Evolutionary conservation across 2,797 vertebrate genomes (phyloP).

Genomic region (Dallia pectoralis): DNA sequence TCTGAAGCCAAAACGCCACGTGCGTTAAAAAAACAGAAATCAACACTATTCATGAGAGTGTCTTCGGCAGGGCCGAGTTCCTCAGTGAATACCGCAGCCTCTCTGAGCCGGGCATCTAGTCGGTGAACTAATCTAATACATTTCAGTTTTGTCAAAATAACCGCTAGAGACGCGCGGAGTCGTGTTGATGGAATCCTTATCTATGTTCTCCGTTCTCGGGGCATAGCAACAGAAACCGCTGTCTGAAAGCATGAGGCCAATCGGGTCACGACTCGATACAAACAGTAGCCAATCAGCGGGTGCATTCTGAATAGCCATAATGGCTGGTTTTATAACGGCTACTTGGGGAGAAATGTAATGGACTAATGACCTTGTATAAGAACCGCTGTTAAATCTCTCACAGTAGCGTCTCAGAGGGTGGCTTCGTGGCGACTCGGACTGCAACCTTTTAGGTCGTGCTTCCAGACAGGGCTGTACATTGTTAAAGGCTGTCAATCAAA

Average conservation of each 20-base stretch:
- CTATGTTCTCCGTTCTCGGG: neutral
- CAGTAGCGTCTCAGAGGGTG: neutral
- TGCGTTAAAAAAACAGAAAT: too few relatives aligned
- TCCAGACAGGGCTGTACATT: neutral
- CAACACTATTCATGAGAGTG: too few relatives aligned
- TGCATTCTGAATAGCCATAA: neutral
- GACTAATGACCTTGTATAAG: neutral
- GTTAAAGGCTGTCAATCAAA: neutral
- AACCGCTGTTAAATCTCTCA: neutral
- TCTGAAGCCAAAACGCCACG: too few relatives aligned
- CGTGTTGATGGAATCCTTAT: too few relatives aligned
- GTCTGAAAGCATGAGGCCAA: neutral
- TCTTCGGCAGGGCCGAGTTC: too few relatives aligned
- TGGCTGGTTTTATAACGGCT: neutral
- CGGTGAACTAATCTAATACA: too few relatives aligned
- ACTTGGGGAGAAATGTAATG: neutral
- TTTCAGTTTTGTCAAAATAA: neutral
- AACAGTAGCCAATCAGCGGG: neutral
- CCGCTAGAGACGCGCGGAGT: too few relatives aligned
- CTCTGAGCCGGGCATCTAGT: too few relatives aligned
- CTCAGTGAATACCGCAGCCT: too few relatives aligned
- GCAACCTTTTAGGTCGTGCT: neutral
- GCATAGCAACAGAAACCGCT: neutral
- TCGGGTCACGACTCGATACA: neutral
- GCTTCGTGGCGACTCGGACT: neutral